Evolutionary conservation across 2,888 invertebrate genomes (phyloP), one percentile per base, ranked within the genome.

Genomic region (Minunthozetes semirufus): DNA sequence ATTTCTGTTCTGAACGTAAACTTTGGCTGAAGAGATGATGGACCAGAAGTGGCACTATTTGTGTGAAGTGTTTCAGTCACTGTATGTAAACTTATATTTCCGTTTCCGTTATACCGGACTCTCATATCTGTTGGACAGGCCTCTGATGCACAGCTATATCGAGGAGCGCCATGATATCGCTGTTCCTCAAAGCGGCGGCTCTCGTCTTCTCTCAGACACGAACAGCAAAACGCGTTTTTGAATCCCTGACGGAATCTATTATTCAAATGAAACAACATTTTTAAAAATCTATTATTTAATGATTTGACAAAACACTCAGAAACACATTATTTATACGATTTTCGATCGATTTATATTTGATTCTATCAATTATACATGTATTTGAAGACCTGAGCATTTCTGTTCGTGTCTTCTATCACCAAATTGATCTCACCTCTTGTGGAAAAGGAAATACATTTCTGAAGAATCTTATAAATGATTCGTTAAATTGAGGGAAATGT

Each of bases 1-100:
- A 74, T 74, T 53, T 74, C 74, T 25, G 66, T 63, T 48, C 46
- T 46, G 53, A 74, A 92, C 82, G 88, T 88, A 73, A 59, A 53
- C 25, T 75, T 77, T 0, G 75, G 76, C 11, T 77, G 73, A 15
- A 77, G 73, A 38, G 76, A 77, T 1, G 77, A 77, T 0, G 76
- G 76, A 63, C 75, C 76, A 1, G 77, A 77, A 25, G 75, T 77
- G 29, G 77, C 77, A 56, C 78, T 78, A 42, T 78, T 78, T 11
- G 68, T 38, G 13, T 46, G 59, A 9, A 78, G 59, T 17, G 78
- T 78, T 17, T 77, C 78, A 1, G 79, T 78, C 11, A 78, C 78
- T 5, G 79, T 77, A 13, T 78, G 78, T n/a, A 79, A 72, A 17
- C 76, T 77, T 6, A 78, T 70, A 46, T 76, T 77, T 9, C 74